Evolutionary conservation across 2,797 vertebrate species (phyloP).

Genomic region (Pangasius krempfi): DNA sequence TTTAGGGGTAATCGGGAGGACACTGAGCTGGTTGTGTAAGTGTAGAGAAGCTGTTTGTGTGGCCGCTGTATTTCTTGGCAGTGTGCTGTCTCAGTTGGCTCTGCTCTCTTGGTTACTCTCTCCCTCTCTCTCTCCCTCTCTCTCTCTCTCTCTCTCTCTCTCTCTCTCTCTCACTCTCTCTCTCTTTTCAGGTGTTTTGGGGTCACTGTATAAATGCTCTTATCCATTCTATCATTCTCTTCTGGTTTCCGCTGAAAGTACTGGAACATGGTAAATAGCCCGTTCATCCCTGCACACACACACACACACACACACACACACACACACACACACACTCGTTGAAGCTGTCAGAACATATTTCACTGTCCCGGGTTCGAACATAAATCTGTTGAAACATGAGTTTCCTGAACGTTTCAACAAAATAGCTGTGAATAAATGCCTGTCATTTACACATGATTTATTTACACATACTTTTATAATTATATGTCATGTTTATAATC

Average conservation of each 20-base stretch:
- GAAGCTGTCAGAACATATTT: slow-evolving; percentile 12
- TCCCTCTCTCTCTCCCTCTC: slow-evolving; percentile 45
- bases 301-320: slow-evolving; percentile 17
- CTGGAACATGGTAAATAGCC: slow-evolving; percentile 88
- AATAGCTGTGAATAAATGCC: neutral
- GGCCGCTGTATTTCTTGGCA: slow-evolving; percentile 66
- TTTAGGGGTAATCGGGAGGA: slow-evolving; percentile 62
- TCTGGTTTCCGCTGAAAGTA: slow-evolving; percentile 98
- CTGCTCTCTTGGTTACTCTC: slow-evolving; percentile 41
- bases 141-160: slow-evolving; percentile 58
- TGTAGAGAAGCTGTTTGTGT: slow-evolving; percentile 62
- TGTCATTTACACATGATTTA: slow-evolving; percentile 3
- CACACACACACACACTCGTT: neutral
- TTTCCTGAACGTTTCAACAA: neutral
- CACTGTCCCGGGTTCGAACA: neutral
- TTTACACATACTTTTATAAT: neutral
- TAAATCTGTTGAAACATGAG: slow-evolving; percentile 1
- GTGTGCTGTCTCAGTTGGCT: slow-evolving; percentile 65
- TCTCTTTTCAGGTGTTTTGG: slow-evolving; percentile 90
- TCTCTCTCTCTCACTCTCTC: slow-evolving; percentile 65
- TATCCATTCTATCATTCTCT: slow-evolving; percentile 98
- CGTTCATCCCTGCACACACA: slow-evolving; percentile 8
- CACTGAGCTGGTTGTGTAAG: slow-evolving; percentile 66
- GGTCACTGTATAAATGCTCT: slow-evolving; percentile 99
- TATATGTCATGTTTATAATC: neutral